phyloP scores from a whole-genome alignment of 37 sponge, comb jelly and placozoan genomes.

The Halichondria panicea region DNA sequence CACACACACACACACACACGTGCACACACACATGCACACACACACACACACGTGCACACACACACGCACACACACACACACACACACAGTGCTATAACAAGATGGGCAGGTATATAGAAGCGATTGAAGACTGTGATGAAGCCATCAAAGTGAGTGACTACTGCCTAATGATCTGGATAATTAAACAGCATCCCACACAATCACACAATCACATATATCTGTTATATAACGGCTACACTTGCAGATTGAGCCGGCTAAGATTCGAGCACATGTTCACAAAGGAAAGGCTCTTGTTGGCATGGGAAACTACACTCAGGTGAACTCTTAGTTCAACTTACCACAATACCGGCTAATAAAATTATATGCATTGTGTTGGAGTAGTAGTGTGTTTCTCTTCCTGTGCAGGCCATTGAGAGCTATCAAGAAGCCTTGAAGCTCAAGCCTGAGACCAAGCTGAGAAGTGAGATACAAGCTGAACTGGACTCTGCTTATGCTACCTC shows the following conservation, averaged over 20 bases:
- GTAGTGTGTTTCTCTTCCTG: neutral
- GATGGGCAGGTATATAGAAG: neutral
- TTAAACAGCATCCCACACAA: conserved; percentile 11
- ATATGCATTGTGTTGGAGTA: neutral
- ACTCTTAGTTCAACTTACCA: neutral
- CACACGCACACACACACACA: too few relatives aligned
- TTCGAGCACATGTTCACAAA: conserved; percentile 47
- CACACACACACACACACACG: too few relatives aligned
- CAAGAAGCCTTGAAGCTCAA: conserved; percentile 1
- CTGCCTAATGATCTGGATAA: neutral
- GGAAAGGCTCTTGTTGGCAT: conserved; percentile 30
- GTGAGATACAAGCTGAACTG: too few relatives aligned
- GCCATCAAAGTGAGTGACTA: conserved; percentile 28
- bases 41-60: too few relatives aligned
- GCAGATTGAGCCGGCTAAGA: conserved; percentile 31
- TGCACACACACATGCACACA: too few relatives aligned
- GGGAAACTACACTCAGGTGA: conserved; percentile 11
- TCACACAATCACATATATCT: conserved; percentile 31
- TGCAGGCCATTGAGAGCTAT: conserved; percentile 35
- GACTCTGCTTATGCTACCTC: too few relatives aligned
- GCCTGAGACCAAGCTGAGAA: too few relatives aligned
- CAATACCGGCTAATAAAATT: neutral
- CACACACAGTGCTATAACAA: conserved; percentile 28
- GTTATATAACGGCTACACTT: neutral
- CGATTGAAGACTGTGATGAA: conserved; percentile 23